Conservation (phyloP, 2,888 invertebrate species). For the Coremacera marginata region DNA sequence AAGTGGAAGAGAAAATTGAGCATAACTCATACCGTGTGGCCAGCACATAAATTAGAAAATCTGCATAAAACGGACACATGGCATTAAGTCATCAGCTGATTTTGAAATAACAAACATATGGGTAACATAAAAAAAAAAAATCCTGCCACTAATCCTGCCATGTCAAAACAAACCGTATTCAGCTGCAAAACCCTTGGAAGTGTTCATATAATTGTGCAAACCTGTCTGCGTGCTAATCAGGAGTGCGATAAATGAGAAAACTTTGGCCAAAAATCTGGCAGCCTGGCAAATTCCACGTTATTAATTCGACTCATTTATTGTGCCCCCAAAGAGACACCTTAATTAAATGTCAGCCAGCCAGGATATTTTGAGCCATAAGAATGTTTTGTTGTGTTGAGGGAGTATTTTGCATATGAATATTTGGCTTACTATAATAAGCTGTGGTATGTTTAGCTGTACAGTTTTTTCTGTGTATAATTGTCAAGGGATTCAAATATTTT, state of each 20-base stretch:
- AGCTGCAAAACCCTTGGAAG: background rate
- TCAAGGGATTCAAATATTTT: slow-evolving; percentile 57
- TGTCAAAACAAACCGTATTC: background rate
- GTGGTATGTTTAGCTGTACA: slow-evolving; percentile 10
- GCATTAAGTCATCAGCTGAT: slow-evolving; percentile 34
- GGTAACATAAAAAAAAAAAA: background rate
- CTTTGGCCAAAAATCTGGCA: slow-evolving; percentile 13
- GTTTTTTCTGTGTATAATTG: background rate
- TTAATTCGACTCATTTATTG: slow-evolving; percentile 68
- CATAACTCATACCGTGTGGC: background rate
- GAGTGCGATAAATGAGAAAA: background rate
- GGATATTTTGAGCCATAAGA: background rate
- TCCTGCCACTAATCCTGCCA: background rate
- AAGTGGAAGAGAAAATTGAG: background rate
- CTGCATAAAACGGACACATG: slow-evolving; percentile 10
- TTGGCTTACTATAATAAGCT: slow-evolving; percentile 31
- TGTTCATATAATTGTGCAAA: background rate
- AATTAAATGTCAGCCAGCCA: slow-evolving; percentile 62
- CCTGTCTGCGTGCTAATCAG: background rate
- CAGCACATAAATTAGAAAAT: slow-evolving; percentile 30
- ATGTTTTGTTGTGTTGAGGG: background rate
- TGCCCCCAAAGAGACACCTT: slow-evolving; percentile 57
- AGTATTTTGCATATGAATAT: slow-evolving; percentile 27
- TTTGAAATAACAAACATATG: slow-evolving; percentile 12
- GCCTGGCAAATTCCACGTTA: slow-evolving; percentile 65